Evolutionary conservation across 92 coral and sea anemone species (phyloP).

Genomic region (Heteractis magnifica): DNA sequence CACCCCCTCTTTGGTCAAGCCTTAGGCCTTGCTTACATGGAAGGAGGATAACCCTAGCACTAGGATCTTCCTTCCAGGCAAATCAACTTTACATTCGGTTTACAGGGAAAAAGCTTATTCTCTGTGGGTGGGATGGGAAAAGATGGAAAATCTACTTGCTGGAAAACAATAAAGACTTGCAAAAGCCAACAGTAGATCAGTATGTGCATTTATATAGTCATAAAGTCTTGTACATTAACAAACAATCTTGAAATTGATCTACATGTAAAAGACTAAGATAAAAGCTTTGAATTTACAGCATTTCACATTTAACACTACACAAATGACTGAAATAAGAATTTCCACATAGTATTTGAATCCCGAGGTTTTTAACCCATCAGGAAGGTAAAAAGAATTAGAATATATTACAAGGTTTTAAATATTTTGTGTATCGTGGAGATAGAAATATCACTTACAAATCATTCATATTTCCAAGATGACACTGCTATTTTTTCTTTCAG

Average conservation of each 20-base stretch:
- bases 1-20: no score
- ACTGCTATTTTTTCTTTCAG: neutral
- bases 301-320: slow-evolving; percentile 7
- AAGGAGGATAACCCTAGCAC: no score
- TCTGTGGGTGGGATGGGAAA: no score
- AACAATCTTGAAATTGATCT: slow-evolving; percentile 33
- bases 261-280: slow-evolving; percentile 44
- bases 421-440: slow-evolving; percentile 27
- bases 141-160: no score
- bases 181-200: slow-evolving; percentile 8
- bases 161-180: neutral
- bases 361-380: neutral
- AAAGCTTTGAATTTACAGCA: slow-evolving; percentile 39
- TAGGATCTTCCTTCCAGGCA: no score
- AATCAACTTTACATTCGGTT: no score
- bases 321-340: slow-evolving; percentile 24
- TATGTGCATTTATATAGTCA: slow-evolving; percentile 46
- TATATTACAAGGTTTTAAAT: slow-evolving; percentile 52
- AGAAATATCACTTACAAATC: neutral
- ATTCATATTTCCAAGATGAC: slow-evolving; percentile 19
- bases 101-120: no score
- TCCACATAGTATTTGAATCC: slow-evolving; percentile 19
- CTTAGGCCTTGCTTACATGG: no score
- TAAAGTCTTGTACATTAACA: slow-evolving; percentile 42
- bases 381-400: slow-evolving; percentile 19